Conservation (phyloP, 2,797 vertebrate species). For the Smutsia gigantea region DNA sequence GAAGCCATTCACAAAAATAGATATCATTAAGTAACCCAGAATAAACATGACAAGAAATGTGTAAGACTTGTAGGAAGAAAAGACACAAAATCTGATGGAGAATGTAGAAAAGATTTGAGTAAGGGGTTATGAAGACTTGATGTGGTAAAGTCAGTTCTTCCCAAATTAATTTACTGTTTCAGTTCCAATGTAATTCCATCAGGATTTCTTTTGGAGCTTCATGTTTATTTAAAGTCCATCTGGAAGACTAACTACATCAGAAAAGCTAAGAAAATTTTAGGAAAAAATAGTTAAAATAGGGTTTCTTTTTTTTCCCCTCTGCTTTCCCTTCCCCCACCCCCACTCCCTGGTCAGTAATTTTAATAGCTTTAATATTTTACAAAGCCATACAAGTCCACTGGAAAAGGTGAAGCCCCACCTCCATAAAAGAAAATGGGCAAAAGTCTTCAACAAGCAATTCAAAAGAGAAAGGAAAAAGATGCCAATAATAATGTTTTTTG, state of each 20-base stretch:
- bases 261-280: neutral
- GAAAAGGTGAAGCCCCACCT: neutral
- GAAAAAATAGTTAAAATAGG: neutral
- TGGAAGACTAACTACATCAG: neutral
- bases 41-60: neutral
- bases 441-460: neutral
- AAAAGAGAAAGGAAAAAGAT: neutral
- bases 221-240: neutral
- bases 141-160: neutral
- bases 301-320: no score
- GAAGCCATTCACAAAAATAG: neutral
- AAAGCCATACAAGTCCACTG: neutral
- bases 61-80: neutral
- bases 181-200: neutral
- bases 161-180: neutral
- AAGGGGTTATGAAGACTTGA: neutral
- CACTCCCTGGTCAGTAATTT: no score
- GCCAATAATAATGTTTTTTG: neutral
- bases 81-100: neutral
- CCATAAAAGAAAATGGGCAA: neutral
- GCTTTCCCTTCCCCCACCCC: no score
- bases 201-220: slow-evolving; percentile 16
- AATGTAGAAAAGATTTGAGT: neutral
- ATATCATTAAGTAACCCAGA: neutral
- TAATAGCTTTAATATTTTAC: neutral